These are phyloP conservation scores for Anhinga rufa DNA, from an alignment of 2,113 vertebrate genomes.

Conservation along the genomic window DNA sequence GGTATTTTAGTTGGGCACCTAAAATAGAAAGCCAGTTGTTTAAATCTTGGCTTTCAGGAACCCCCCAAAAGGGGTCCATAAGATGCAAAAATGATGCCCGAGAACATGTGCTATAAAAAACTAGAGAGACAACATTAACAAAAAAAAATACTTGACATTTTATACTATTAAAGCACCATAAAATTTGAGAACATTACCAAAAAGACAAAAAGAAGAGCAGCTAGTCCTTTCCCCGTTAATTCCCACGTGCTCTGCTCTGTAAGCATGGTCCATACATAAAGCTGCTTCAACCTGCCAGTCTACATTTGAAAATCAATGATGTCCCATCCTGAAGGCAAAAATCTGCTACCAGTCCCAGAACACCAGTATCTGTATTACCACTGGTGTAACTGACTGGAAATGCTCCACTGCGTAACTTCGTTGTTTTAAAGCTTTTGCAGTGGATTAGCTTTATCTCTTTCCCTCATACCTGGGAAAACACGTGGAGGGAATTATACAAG, in stretches of 20 bases:
- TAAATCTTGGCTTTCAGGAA: background rate
- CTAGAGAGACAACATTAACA: background rate
- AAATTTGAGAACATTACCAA: background rate
- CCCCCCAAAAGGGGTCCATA: fast-evolving
- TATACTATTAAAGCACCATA: background rate
- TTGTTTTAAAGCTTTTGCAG: background rate
- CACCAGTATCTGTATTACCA: background rate
- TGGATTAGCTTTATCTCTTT: background rate
- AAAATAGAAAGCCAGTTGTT: background rate
- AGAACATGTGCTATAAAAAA: background rate
- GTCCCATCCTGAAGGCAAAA: background rate
- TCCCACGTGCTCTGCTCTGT: background rate
- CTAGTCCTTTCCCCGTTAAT: fast-evolving
- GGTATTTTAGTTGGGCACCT: background rate
- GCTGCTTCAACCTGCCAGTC: fast-evolving
- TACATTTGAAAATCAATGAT: fast-evolving
- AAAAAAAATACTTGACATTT: background rate
- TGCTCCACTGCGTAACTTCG: background rate
- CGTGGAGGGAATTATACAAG: background rate
- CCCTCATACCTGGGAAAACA: background rate
- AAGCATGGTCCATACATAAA: fast-evolving
- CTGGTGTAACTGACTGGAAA: background rate
- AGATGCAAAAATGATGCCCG: background rate
- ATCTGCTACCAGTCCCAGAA: too few species aligned
- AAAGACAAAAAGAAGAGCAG: too few species aligned